Conservation (phyloP, 2,113 vertebrate genomes). For the Orcinus orca region DNA sequence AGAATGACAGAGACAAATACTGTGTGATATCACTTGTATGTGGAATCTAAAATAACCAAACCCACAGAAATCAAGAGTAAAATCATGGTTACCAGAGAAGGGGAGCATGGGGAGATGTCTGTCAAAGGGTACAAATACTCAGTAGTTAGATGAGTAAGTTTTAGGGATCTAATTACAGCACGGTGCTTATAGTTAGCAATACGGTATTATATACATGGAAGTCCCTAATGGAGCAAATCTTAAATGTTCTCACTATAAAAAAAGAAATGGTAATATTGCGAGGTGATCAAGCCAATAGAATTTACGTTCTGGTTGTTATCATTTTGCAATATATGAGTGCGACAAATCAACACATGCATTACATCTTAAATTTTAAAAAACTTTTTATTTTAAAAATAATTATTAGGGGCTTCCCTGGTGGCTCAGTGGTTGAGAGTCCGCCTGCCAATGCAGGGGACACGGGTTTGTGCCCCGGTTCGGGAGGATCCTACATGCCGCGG, state of each 20-base stretch:
- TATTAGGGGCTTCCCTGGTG: neutral
- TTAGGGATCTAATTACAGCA: neutral
- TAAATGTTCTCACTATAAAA: neutral
- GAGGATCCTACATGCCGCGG: no score
- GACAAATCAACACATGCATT: neutral
- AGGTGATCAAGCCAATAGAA: neutral
- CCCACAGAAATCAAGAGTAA: neutral
- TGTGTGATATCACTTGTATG: neutral
- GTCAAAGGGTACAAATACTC: neutral
- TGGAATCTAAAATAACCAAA: neutral
- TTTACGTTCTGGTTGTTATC: neutral
- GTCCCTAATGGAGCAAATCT: neutral
- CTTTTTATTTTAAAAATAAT: neutral
- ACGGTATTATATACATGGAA: neutral
- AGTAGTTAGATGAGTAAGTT: neutral
- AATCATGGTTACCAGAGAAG: neutral
- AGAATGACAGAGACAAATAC: neutral
- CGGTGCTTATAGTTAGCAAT: neutral
- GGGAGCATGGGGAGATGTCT: neutral
- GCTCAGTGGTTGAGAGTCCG: no score
- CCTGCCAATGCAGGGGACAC: no score
- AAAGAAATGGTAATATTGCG: neutral
- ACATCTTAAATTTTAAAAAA: neutral
- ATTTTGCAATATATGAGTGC: neutral
- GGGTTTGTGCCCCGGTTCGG: no score